Base-by-base conservation (phyloP, 2,113 vertebrate genomes). In the Stegastes partitus region DNA sequence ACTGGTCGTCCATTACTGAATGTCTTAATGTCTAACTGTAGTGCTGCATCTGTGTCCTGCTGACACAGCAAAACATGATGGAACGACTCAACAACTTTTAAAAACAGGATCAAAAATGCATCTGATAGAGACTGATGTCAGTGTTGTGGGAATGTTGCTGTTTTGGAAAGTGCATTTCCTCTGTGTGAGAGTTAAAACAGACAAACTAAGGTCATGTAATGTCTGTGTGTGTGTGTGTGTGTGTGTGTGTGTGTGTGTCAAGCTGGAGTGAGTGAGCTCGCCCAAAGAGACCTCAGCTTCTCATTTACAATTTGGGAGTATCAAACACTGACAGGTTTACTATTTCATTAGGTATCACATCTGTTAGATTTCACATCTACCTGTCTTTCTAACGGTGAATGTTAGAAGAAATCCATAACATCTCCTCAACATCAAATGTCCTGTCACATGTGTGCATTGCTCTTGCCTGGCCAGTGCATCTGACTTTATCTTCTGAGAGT, bases 1-100 rank as follows among this genome's bases (percentile, higher is more conserved):
- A 18, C 62, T 54, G 4, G 45, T 37, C 8, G 49, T 79, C 37
- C 67, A 68, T 64, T 39, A 28, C 49, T 47, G 69, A 21, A 22
- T 34, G 57, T 61, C 39, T 69, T 22, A n/a, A 3, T 18, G 25
- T 54, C 5, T 22, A 22, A 21, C 55, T 55, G 15, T 12, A 9
- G 54, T 11, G 3, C 26, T 14, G 16, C 16, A 2, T 50, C 12
- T 56, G 11, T 68, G 39, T 8, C 22, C 56, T 10, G 42, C 11
- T 75, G 62, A 63, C 16, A 57, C 44, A 18, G 28, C 2, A 16
- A 56, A 69, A 18, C 11, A 42, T 10, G 61, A 23, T 4, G 0
- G 34, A 37, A 55, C 26, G 8, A n/a, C 49, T 72, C 2, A 18
- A 26, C 22, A 23, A 11, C 58, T 39, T 34, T 8, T 19, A 4